Base-by-base conservation (phyloP, 2,797 vertebrate species). In the Catamblyrhynchus diadema region DNA sequence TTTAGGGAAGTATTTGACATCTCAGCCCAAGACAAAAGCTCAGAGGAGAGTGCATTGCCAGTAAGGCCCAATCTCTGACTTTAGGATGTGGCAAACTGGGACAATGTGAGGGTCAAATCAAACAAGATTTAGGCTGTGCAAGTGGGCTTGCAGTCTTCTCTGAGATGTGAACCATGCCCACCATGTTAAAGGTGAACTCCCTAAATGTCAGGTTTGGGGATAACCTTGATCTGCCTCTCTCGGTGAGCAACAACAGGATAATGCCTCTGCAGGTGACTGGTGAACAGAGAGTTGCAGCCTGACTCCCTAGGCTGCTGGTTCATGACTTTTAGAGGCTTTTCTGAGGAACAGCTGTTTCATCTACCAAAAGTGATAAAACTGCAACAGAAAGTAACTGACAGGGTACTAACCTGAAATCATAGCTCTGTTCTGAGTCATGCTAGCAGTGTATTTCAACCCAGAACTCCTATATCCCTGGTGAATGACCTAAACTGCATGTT, bases 21-120 rank as follows among this genome's bases (percentile, higher is more conserved):
- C 50, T 72, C 57, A 92, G 70, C 7, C 39, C 42, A 75, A 75
- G n/a, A 50, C 21, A 86, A 81, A 88, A 86, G 53, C 33, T 83
- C 47, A 37, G 72, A 60, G 37, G 30, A 78, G 44, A 56, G 19
- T 14, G 19, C 22, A 5, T 2, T 27, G 53, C 61, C 45, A 69
- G 27, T n/a, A 66, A 72, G 54, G 81, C 25, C 33, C 3, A 1
- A 45, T 75, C 42, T 78, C 50, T 23, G 19, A 33, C 57, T 72
- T 62, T 32, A 59, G 9, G 11, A 50, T 33, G 0, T 18, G 60
- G 41, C 1, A 1, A 88, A 54, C 0, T 0, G 1, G 57, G 45
- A 50, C 39, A 53, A 16, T 8, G 5, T 47, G 48, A 71, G 42
- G 20, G 15, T 79, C 74, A 70, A 56, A 93, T 53, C 24, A 17